A percentile compares a stretch with the other conserved stretches of the same genome.
phyloP scores from a whole-genome alignment of 2,888 invertebrate genomes.

The Orchestes rusci region DNA sequence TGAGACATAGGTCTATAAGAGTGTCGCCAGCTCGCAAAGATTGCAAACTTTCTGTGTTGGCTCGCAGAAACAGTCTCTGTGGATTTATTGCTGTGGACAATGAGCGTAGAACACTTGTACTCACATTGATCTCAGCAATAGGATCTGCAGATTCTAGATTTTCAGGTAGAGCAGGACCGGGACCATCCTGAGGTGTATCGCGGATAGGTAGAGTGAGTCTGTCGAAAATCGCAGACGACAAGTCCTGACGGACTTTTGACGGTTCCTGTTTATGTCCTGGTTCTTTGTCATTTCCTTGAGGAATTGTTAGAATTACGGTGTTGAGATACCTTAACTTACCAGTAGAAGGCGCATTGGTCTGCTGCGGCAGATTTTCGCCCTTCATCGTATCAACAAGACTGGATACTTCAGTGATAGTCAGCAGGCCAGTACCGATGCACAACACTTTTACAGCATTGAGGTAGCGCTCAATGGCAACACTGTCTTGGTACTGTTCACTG shows the following conservation, averaged over 20 bases:
- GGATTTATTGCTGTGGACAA: too few relatives aligned
- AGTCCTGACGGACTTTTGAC: conserved; percentile 59
- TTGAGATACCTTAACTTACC: conserved; percentile 11
- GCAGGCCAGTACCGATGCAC: conserved; percentile 62
- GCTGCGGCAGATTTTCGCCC: conserved; percentile 52
- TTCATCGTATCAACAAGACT: conserved; percentile 72
- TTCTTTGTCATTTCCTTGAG: conserved; percentile 47
- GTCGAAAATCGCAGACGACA: conserved; percentile 64
- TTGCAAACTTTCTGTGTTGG: conserved; percentile 72
- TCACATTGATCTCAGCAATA: conserved; percentile 46
- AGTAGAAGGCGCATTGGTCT: conserved; percentile 24
- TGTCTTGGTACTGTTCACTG: conserved; percentile 37
- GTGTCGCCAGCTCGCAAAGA: conserved; percentile 75
- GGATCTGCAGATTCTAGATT: conserved; percentile 36
- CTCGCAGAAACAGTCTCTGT: conserved; percentile 69
- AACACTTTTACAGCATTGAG: conserved; percentile 62
- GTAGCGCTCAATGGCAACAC: conserved; percentile 49
- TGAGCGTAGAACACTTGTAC: conserved; percentile 4
- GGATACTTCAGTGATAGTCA: conserved; percentile 69
- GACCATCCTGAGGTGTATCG: conserved; percentile 45
- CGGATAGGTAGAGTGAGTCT: conserved; percentile 64
- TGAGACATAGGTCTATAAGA: conserved; percentile 73
- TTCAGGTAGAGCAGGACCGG: conserved; percentile 38
- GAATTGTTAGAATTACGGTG: neutral
- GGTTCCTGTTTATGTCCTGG: conserved; percentile 48